Base-by-base conservation (phyloP, 2,888 invertebrate species). In the Taphrorychus bicolor region DNA sequence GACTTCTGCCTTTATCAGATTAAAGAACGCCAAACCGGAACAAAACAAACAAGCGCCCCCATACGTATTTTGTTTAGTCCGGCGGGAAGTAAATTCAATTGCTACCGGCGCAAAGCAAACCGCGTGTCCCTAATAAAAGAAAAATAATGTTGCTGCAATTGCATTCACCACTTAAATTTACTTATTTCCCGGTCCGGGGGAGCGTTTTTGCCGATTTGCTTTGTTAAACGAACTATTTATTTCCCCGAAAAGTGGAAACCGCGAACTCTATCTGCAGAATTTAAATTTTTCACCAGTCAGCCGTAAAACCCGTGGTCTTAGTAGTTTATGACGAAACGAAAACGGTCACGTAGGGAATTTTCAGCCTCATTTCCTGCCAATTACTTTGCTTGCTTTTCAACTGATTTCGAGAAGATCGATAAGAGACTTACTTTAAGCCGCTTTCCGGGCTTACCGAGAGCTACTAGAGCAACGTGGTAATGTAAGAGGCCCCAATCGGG, bases 181-280 rank as follows among this genome's bases (percentile, higher is more conserved):
- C 59, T 61, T 64, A 23, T 56, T 49, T 54, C 49, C 63, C 51
- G 42, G 57, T 64, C 58, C 51, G 21, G 22, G 17, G 41, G 53
- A 52, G 16, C 49, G 42, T 48, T 49, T 45, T 41, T 49, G 59
- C 17, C 54, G 52, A 53, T 59, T 59, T 56, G 60, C 66, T 66
- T 49, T 66, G 66, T 66, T 60, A 49, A 59, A 45, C 23, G 49
- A 54, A 56, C 66, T 49, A 53, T 66, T 66, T 66, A 60, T 66
- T 60, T 54, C n/a, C 40, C 45, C 17, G 24, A 40, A 57, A 41
- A 56, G 24, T 21, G 22, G 22, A 17, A 40, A 58, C 16, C 56
- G 24, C 56, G 54, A n/a, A 51, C 51, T 11, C 51, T 51, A 51
- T 51, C 51, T 51, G 51, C 22, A 18, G 51, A 51, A 51, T 51